phyloP scores from a whole-genome alignment of 2,888 invertebrate species.

The Malacosoma neustria region DNA sequence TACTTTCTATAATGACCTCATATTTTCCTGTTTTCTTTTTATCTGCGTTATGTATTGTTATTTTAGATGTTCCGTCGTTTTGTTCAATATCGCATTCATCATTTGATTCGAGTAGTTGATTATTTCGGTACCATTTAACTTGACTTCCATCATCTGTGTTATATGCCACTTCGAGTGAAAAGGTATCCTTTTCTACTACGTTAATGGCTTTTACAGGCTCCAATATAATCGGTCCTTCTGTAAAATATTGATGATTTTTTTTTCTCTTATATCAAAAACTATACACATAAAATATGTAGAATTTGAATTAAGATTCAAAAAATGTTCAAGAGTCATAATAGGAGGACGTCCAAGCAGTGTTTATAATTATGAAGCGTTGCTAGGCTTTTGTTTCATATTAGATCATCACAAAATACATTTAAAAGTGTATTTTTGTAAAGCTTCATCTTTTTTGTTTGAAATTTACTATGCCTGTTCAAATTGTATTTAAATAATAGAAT shows the following conservation, averaged over 20 bases:
- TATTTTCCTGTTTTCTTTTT: conserved; percentile 91
- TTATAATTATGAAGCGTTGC: too few species aligned
- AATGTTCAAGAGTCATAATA: too few species aligned
- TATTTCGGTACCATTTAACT: conserved; percentile 90
- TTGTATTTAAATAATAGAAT: too few species aligned
- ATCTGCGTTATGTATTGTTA: conserved; percentile 79
- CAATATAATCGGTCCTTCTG: conserved; percentile 78
- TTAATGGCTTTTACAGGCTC: conserved; percentile 85
- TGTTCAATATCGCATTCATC: conserved; percentile 76
- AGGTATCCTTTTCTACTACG: conserved; percentile 79
- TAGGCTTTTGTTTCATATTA: too few species aligned
- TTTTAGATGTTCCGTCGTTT: conserved; percentile 76
- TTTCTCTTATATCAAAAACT: background rate
- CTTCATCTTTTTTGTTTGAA: too few species aligned
- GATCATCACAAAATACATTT: too few species aligned
- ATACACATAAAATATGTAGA: background rate
- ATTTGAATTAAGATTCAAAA: too few species aligned
- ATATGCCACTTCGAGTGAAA: conserved; percentile 82
- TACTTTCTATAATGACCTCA: conserved; percentile 87
- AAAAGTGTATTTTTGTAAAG: too few species aligned
- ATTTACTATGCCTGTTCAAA: too few species aligned
- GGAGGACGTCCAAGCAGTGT: too few species aligned
- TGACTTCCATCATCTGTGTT: conserved; percentile 81
- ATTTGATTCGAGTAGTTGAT: conserved; percentile 80
- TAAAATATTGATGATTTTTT: conserved; percentile 36